phyloP scores from a whole-genome alignment of 2,113 vertebrate species.

The Cygnus buccinator region DNA sequence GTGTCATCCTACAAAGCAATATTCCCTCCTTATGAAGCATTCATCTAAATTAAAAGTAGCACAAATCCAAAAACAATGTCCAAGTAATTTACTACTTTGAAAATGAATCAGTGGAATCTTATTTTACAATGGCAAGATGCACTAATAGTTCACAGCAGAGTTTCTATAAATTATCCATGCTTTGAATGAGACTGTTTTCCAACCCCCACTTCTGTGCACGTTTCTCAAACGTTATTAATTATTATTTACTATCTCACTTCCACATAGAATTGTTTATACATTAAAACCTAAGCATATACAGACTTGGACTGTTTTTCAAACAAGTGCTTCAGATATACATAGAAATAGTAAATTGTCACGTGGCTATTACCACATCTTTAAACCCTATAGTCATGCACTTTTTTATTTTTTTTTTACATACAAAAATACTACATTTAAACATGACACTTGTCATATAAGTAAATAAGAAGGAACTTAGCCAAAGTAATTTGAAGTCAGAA shows the following conservation, averaged over 20 bases:
- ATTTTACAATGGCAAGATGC: neutral
- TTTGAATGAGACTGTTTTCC: neutral
- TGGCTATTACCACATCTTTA: neutral
- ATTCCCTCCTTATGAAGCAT: neutral
- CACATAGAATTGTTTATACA: neutral
- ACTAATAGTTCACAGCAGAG: neutral
- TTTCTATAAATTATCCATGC: neutral
- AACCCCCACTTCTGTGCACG: neutral
- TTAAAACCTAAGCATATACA: neutral
- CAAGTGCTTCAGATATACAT: neutral
- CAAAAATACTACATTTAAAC: neutral
- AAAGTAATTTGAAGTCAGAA: conserved; percentile 11
- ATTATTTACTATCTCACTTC: neutral
- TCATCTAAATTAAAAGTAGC: neutral
- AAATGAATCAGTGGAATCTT: neutral
- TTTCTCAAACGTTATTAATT: neutral
- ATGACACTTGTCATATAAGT: neutral
- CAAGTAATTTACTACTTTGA: neutral
- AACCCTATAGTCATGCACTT: neutral
- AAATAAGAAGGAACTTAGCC: neutral
- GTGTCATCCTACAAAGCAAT: neutral
- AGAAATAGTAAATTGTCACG: neutral
- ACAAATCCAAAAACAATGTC: neutral
- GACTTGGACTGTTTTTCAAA: neutral
- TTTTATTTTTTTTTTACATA: neutral